Evolutionary conservation across 1,140 invertebrate species (phyloP), one percentile per base, ranked within the genome.

Genomic region (Stegodyphus dumicola): DNA sequence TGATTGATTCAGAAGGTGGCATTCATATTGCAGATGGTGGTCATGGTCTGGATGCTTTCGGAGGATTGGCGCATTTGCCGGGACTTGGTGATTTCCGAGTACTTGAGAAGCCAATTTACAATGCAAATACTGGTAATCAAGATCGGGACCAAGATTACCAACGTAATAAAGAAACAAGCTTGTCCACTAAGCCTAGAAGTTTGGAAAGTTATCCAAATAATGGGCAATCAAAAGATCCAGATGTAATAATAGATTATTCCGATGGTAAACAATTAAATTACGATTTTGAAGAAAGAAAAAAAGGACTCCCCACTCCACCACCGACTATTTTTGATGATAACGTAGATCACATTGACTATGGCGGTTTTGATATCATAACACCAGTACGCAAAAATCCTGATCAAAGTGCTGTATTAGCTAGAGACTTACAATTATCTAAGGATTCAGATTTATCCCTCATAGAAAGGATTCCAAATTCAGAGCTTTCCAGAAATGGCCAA

Each of bases 1-100:
- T 88, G 6, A 74, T 89, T 7, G 88, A 89, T 80, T 80, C 79
- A 11, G 87, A 89, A 75, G 88, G 88, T 56, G 88, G 87, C 7
- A 88, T 89, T 48, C 88, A 88, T 60, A 78, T 89, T 18, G 88
- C 89, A 17, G 88, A 89, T 79, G 88, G 88, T 2, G 79, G 79
- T 18, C 85, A 81, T 69, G 87, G 86, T 18, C 49, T 75, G 17
- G 73, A 86, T 76, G 77, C 77, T 7, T 80, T 80, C 51, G 71
- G 7, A 5, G 85, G 70, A n/a, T 10, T 77, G 7, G 48, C 76
- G 2, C 76, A 74, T 53, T 48, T 79, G 49, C 85, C 85, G 1
- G 85, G 85, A 9, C 71, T 86, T 33, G 71, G 77, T 0, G 85
- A 83, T 54, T 80, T 53, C 48, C 53, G 60, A 10, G 79, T 81